Evolutionary conservation across 2,113 vertebrate species (phyloP), one percentile per base, ranked within the genome.

Genomic region (Nothobranchius kuhntae): DNA sequence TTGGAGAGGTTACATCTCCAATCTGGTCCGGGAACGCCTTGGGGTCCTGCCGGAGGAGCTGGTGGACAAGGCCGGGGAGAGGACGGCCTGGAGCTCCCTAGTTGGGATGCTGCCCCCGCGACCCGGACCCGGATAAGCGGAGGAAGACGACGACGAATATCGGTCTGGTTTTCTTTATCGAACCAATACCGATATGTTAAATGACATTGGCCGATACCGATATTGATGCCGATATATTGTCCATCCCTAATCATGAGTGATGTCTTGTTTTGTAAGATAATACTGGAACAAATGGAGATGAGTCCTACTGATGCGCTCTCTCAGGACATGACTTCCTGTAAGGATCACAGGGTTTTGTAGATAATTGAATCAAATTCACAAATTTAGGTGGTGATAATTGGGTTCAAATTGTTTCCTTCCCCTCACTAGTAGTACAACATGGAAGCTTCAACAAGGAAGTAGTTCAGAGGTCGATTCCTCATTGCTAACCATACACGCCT

Each of bases 391-490:
- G 7, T 44, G 11, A 6, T 45, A n/a, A 62, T 30, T 14, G 11
- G 3, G 15, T 2, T 0, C 7, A 3, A 13, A 24, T 8, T 24
- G 12, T 14, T 3, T 50, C 13, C 7, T 40, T 24, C 6, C 8
- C 24, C 9, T 9, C 9, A 30, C 1, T 13, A 38, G 12, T 15
- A 1, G 9, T 50, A 7, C 9, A 0, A 26, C 6, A 24, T 5
- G n/a, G 6, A 0, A 9, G 15, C n/a, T 68, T 17, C 9, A 53
- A 45, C 26, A 44, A 26, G 53, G 48, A 75, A 85, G 44, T 78
- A 9, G 65, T 60, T 75, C 62, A 81, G 38, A 48, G 57, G 51
- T 86, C 69, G 77, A 68, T 56, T 66, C 54, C 51, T 65, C 42
- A 35, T 10, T 51, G 13, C 38, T 4, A 50, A 35, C 13, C n/a